These are phyloP conservation scores for Xiphydria camelus DNA, from an alignment of 2,888 invertebrate species.

Conservation along the genomic window DNA sequence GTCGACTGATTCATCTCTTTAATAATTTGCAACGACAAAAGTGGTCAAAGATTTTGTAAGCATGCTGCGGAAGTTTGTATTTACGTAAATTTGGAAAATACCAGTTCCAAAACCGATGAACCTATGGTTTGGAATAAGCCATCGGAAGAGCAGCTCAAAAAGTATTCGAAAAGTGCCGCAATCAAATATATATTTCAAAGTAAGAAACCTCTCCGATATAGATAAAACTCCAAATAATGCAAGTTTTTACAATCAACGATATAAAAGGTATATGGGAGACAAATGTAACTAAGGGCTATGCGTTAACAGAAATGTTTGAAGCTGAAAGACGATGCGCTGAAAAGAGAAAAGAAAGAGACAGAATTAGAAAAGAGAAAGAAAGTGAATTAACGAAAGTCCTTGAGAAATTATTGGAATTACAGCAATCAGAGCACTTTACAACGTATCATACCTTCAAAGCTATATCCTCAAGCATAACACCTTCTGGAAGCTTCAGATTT, in stretches of 20 bases:
- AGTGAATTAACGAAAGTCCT: no score
- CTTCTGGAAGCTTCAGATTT: not conserved
- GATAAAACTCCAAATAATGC: not conserved
- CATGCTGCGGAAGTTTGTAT: conserved; percentile 18
- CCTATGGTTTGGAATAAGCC: conserved; percentile 18
- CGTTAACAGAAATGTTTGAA: not conserved
- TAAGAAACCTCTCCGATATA: not conserved
- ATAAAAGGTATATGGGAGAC: not conserved
- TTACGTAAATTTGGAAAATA: conserved; percentile 16
- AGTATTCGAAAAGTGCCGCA: conserved; percentile 12
- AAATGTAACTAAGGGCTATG: not conserved
- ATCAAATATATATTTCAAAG: not conserved
- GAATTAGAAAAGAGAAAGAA: not conserved
- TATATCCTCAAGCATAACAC: no score
- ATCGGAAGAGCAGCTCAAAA: conserved; percentile 8
- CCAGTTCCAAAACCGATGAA: conserved; percentile 16
- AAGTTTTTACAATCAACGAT: not conserved
- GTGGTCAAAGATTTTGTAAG: conserved; percentile 6
- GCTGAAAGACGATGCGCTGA: not conserved
- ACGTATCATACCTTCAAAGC: not conserved
- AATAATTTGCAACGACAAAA: not conserved
- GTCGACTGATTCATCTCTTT: not conserved
- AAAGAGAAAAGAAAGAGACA: not conserved
- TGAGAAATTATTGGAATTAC: not conserved
- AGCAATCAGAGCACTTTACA: not conserved